phyloP scores from a whole-genome alignment of 35 echinoderm and acorn worm genomes.

The Stichopus chloronotus region DNA sequence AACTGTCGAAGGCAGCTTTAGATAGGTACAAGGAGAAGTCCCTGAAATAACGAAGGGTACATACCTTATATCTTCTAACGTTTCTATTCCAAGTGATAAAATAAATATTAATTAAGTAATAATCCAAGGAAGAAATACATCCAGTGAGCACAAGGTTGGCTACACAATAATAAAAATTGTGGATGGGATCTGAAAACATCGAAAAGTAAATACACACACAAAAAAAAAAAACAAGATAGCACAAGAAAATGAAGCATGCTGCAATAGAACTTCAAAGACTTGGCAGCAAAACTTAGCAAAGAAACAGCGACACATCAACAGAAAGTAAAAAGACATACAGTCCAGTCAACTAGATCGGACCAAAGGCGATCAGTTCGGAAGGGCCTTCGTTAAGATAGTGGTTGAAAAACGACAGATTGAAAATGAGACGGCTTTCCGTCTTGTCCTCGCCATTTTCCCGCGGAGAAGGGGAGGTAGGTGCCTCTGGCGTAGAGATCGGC shows the following conservation, averaged over 20 bases:
- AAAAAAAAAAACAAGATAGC: not conserved
- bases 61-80: no score
- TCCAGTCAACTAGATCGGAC: not conserved
- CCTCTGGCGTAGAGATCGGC: not conserved
- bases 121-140: not conserved
- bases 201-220: not conserved
- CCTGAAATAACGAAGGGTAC: no score
- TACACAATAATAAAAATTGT: not conserved
- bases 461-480: not conserved
- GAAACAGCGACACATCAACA: not conserved
- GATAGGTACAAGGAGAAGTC: no score
- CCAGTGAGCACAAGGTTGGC: not conserved
- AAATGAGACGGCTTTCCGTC: not conserved
- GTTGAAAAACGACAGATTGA: not conserved
- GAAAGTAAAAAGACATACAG: not conserved
- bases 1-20: no score
- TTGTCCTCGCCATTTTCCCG: conserved; percentile 13
- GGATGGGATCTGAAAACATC: not conserved
- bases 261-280: not conserved
- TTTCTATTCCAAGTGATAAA: no score
- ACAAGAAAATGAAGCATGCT: not conserved
- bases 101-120: no score
- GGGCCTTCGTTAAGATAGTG: not conserved
- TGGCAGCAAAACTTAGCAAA: not conserved
- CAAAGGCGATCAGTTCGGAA: not conserved